Percentiles rank a stretch among this genome's conserved stretches.
Evolutionary conservation across 2,888 invertebrate species (phyloP).

Genomic region (Chironomus tentans): DNA sequence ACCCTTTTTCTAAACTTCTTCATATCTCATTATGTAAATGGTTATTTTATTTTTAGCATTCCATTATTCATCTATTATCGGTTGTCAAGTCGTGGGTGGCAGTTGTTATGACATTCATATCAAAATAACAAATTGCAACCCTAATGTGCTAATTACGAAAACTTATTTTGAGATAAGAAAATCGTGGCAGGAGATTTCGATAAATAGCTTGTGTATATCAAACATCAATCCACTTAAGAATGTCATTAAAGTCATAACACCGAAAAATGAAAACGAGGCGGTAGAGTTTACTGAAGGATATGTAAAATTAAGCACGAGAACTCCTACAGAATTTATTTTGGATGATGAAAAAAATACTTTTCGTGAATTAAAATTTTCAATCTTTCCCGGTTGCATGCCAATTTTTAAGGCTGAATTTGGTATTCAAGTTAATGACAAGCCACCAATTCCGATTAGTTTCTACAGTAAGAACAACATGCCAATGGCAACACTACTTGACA

Average conservation of each 20-base stretch:
- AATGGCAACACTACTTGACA: background rate
- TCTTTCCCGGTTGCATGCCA: background rate
- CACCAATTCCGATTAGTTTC: slow-evolving; percentile 9
- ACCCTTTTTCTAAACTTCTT: too few species aligned
- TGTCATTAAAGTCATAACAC: background rate
- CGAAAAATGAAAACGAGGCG: background rate
- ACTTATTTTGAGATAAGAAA: background rate
- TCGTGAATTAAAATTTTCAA: slow-evolving; percentile 1
- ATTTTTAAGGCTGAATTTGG: slow-evolving; percentile 6
- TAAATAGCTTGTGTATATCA: background rate
- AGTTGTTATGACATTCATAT: background rate
- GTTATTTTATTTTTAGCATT: background rate
- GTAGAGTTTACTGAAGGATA: background rate
- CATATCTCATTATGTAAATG: background rate
- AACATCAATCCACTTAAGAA: background rate
- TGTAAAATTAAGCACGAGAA: background rate
- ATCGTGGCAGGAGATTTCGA: slow-evolving; percentile 6
- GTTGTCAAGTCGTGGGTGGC: background rate
- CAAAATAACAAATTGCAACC: slow-evolving; percentile 15
- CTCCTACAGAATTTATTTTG: background rate
- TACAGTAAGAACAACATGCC: background rate
- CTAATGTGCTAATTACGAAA: slow-evolving; percentile 16
- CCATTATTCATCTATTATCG: background rate
- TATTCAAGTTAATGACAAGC: slow-evolving; percentile 4
- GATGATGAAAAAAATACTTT: slow-evolving; percentile 2